Percentiles rank a stretch among this genome's conserved stretches.
phyloP scores from a whole-genome alignment of 2,888 invertebrate species.

The Drosophila peninsularis region DNA sequence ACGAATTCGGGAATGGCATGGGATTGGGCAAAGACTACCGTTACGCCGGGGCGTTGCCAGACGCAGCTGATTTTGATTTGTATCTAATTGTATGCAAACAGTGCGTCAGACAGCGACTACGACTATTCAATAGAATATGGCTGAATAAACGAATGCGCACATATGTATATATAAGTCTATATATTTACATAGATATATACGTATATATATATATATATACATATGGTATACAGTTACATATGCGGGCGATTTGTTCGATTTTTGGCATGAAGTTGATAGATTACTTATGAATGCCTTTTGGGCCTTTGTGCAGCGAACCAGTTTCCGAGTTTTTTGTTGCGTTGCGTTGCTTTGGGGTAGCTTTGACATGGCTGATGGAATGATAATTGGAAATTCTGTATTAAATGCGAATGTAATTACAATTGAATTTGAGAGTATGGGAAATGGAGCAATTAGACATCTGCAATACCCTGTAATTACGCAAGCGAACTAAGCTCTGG shows the following conservation, averaged over 20 bases:
- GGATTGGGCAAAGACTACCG: conserved; percentile 23
- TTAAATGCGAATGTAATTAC: conserved; percentile 18
- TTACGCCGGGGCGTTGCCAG: conserved; percentile 46
- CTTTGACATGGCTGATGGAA: conserved; percentile 24
- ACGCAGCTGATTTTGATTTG: conserved; percentile 78
- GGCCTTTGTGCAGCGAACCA: conserved; percentile 49
- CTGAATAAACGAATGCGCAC: conserved; percentile 17
- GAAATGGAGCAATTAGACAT: conserved; percentile 38
- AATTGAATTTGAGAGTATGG: conserved; percentile 12
- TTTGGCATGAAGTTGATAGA: conserved; percentile 76
- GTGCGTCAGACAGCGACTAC: conserved; percentile 36
- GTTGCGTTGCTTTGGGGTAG: conserved; percentile 25
- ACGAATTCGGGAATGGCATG: conserved; percentile 9
- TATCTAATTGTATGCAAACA: conserved; percentile 80
- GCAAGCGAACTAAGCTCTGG: conserved; percentile 23
- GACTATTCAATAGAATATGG: conserved; percentile 37
- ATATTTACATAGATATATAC: not conserved
- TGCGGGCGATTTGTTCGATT: conserved; percentile 75
- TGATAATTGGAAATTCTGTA: conserved; percentile 12
- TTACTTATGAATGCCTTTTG: conserved; percentile 64
- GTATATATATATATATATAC: conserved; percentile 9
- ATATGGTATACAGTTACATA: conserved; percentile 30
- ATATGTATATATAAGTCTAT: not conserved
- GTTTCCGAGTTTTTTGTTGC: conserved; percentile 11
- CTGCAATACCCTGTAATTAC: conserved; percentile 46